Percentiles rank a stretch among this genome's conserved stretches.
These are phyloP conservation scores for Cettia cetti DNA, from an alignment of 2,113 vertebrate genomes.

Conservation along the genomic window DNA sequence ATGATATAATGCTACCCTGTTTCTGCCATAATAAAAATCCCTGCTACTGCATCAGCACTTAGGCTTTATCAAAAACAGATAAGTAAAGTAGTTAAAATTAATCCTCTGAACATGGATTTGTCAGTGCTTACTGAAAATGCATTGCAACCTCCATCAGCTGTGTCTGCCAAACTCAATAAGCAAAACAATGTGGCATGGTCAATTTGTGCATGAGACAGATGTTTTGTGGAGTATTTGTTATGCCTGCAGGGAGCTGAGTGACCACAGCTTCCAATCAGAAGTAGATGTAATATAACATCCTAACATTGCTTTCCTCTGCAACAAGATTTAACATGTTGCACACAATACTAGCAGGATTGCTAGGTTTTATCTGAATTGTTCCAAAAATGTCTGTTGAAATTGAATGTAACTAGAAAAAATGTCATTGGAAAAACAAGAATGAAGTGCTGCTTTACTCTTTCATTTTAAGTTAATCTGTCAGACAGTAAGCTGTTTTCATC, in stretches of 20 bases:
- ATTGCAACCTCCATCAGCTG: not conserved
- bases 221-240: conserved; percentile 7
- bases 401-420: not conserved
- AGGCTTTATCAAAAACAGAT: not conserved
- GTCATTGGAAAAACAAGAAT: not conserved
- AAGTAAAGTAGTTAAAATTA: not conserved
- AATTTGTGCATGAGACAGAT: not conserved
- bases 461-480: not conserved
- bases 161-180: conserved; percentile 13
- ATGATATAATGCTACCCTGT: not conserved
- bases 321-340: not conserved
- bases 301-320: not conserved
- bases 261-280: conserved; percentile 15
- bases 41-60: not conserved
- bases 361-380: not conserved
- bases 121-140: not conserved
- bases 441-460: not conserved
- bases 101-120: not conserved
- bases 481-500: not conserved
- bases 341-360: not conserved
- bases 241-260: conserved; percentile 18
- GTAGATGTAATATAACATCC: not conserved
- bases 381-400: not conserved
- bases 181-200: not conserved
- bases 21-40: not conserved